These are phyloP conservation scores for Dendroctonus valens DNA, from an alignment of 1,140 invertebrate genomes.

Conservation along the genomic window DNA sequence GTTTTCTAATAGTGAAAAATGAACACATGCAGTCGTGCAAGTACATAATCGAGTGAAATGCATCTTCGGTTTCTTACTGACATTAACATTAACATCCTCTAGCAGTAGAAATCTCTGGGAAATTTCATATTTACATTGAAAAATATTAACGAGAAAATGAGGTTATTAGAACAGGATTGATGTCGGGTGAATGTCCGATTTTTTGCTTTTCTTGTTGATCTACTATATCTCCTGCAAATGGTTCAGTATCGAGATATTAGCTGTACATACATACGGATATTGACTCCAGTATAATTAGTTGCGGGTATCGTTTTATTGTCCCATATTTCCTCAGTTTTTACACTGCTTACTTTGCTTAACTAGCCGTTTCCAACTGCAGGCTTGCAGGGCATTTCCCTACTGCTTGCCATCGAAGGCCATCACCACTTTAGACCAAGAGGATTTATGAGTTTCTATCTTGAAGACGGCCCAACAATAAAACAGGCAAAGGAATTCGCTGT, in stretches of 20 bases:
- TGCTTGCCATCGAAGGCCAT: not conserved
- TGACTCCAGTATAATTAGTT: no score
- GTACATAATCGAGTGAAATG: constrained; percentile 27
- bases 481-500: not conserved
- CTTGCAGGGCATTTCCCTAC: no score
- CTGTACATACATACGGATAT: no score
- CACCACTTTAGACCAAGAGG: constrained; percentile 4
- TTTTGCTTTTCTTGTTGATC: constrained; percentile 7
- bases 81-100: constrained; percentile 28
- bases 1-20: constrained; percentile 22
- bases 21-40: constrained; percentile 17
- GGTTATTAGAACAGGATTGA: constrained; percentile 36
- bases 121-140: constrained; percentile 34
- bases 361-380: no score
- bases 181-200: constrained; percentile 24
- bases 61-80: constrained; percentile 22
- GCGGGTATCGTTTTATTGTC: no score
- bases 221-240: no score
- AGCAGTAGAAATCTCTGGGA: constrained; percentile 34
- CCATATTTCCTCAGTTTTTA: no score
- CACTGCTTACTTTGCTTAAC: no score
- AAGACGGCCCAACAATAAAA: constrained; percentile 14
- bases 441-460: constrained; percentile 18
- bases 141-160: constrained; percentile 35
- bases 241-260: no score